phyloP scores from a whole-genome alignment of 2,797 vertebrate genomes.

The Meda fulgida region DNA sequence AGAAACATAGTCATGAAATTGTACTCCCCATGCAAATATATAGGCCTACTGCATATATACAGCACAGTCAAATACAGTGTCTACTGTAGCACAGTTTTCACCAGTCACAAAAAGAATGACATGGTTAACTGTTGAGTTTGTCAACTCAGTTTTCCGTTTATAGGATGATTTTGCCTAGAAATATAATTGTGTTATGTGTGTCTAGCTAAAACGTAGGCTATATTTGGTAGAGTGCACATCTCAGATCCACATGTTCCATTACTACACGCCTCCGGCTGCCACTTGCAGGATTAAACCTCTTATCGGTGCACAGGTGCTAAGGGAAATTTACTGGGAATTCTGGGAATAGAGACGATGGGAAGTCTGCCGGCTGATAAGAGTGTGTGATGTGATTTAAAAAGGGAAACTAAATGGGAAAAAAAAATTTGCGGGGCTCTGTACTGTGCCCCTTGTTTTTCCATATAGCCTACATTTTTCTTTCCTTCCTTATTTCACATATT shows the following conservation, averaged over 20 bases:
- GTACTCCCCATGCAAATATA: too few species aligned
- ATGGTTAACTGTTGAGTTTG: not conserved
- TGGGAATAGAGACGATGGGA: conserved; percentile 49
- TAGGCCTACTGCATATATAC: not conserved
- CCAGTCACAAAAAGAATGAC: not conserved
- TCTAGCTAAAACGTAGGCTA: not conserved
- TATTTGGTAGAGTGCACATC: not conserved
- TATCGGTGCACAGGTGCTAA: conserved; percentile 42
- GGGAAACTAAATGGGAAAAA: too few species aligned
- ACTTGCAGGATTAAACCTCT: conserved; percentile 46
- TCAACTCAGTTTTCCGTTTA: not conserved
- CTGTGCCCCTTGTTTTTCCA: not conserved
- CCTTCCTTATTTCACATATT: conserved; percentile 33
- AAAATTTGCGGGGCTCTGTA: not conserved
- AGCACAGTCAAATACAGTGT: not conserved
- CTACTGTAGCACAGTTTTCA: not conserved
- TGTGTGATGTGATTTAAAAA: conserved; percentile 52
- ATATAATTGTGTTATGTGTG: not conserved
- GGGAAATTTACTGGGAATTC: conserved; percentile 58
- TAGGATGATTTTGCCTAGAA: not conserved
- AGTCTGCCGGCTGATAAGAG: conserved; percentile 60
- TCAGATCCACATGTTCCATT: not conserved
- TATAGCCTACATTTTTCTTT: not conserved
- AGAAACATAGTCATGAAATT: too few species aligned
- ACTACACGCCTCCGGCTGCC: conserved; percentile 1